Evolutionary conservation across 2,888 invertebrate species (phyloP), one percentile per base, ranked within the genome.

Genomic region (Caenorhabditis wallacei): DNA sequence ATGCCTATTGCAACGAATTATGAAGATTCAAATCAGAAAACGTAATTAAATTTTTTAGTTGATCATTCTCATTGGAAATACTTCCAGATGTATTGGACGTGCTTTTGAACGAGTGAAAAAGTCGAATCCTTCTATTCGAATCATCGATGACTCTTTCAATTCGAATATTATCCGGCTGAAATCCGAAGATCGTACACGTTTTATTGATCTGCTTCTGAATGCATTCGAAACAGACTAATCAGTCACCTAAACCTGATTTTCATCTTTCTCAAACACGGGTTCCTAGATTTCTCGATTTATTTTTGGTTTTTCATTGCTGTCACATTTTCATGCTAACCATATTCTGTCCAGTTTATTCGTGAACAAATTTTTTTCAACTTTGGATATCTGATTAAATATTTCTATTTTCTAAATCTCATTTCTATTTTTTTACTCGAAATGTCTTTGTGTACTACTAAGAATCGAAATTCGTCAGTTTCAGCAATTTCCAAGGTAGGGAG

Each of bases 41-140:
- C 84, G 88, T 87, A 26, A 75, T 66, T 10, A 13, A 24, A 26
- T 48, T 18, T 48, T 18, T 13, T 53, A 5, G 26, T 43, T 24
- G 3, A 8, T 8, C n/a, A n/a, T n/a, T n/a, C n/a, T n/a, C n/a
- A n/a, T n/a, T n/a, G n/a, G n/a, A n/a, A 13, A 24, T 43, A 7
- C 30, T 76, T 87, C 75, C 74, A 88, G 88, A 24, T 85, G 84
- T 51, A 87, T 88, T 37, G 88, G 88, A 7, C 82, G 87, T 22
- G 86, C 87, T 13, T 88, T 87, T 70, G 85, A 85, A 46, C 68
- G 84, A 63, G 84, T 84, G 10, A 76, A 76, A 30, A 85, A 85
- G 66, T 79, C 54, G 54, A 72, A 82, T 48, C 78, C 76, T 11
- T 69, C 64, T 10, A 24, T 86, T 11, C 79, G 75, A 11, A 79